Base-by-base conservation (phyloP, 2,888 invertebrate genomes). In the Rhingia campestris region DNA sequence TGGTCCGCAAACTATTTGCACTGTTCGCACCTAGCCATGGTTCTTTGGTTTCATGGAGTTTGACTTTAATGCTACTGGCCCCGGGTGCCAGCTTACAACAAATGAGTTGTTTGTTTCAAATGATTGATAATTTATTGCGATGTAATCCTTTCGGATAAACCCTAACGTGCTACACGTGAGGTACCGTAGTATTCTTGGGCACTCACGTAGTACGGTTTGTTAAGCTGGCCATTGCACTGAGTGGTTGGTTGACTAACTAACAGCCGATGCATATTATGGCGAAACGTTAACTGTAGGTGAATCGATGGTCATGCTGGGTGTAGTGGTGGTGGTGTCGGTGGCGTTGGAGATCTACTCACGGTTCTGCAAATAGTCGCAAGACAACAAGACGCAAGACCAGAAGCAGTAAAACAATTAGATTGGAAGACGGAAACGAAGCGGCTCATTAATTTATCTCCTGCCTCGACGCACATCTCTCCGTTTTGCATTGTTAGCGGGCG, bases 81-180 rank as follows among this genome's bases (percentile, higher is more conserved):
- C 4, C 61, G 43, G 54, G 72, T 54, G 49, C 35, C 51, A 47
- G 66, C 56, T 80, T 69, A 64, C 64, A 70, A 74, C 74, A 80
- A 80, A 84, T 70, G 59, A 80, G 74, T 74, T 74, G 74, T 74
- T 80, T 74, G 79, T 75, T 75, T 74, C 84, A 70, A 79, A 69
- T 84, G 84, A 74, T 84, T 80, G 80, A 80, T 80, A 84, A 80
- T 84, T 84, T 84, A 80, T 84, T 74, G 59, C 84, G 14, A 69
- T 70, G 74, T 66, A 80, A 74, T 84, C 84, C 84, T 80, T 80
- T 59, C 14, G 79, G 59, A 66, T 80, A 80, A 70, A 74, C 74
- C 74, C 64, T 75, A 74, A 84, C 80, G 74, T 80, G 80, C 51
- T 69, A 64, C 84, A 84, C 84, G 84, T 84, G 54, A 84, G 79